phyloP scores from a whole-genome alignment of 2,113 vertebrate genomes.

The Rynchops niger region DNA sequence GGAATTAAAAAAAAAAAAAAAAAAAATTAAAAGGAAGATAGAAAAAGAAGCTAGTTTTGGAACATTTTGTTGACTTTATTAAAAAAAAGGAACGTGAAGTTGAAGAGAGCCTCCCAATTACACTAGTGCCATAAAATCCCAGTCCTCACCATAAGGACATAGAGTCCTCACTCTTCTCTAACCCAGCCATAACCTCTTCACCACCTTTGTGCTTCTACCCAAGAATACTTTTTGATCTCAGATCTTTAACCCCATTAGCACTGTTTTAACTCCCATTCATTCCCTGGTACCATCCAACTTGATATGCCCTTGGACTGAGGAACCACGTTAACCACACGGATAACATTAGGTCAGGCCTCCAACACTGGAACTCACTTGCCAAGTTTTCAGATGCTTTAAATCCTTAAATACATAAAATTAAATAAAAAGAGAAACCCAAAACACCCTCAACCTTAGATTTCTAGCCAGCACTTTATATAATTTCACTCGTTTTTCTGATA shows the following conservation, averaged over 20 bases:
- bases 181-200: not conserved
- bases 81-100: rapidly evolving
- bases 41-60: not conserved
- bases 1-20: too few relatives aligned
- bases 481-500: constrained; percentile 12
- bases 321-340: not conserved
- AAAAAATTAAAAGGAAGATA: not conserved
- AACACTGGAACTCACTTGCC: not conserved
- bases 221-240: not conserved
- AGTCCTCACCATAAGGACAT: not conserved
- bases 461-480: not conserved
- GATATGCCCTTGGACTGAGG: not conserved
- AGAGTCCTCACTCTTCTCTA: not conserved
- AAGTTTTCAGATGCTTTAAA: constrained; percentile 4
- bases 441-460: not conserved
- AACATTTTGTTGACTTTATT: not conserved
- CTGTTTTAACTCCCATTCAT: not conserved
- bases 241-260: not conserved
- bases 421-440: not conserved
- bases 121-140: not conserved
- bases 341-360: not conserved
- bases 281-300: not conserved
- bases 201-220: not conserved
- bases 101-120: not conserved
- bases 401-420: not conserved